A percentile compares a stretch with the other conserved stretches of the same genome.
phyloP scores from a whole-genome alignment of 2,113 vertebrate genomes.

The Osmerus eperlanus region DNA sequence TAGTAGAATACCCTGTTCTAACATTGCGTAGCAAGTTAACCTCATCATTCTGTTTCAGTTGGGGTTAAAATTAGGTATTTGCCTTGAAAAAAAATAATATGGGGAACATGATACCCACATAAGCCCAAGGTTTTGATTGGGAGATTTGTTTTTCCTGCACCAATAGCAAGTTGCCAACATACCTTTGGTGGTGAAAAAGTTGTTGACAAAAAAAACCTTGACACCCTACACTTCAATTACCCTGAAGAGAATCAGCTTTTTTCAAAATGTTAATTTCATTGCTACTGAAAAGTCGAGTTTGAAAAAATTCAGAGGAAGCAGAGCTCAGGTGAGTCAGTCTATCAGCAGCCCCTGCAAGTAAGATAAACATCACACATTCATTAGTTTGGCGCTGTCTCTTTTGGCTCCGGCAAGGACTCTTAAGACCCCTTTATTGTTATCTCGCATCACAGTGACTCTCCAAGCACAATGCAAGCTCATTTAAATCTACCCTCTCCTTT shows the following conservation, averaged over 20 bases:
- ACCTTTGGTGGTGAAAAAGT: no score
- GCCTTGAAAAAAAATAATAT: not conserved
- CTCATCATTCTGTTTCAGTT: not conserved
- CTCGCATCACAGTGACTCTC: slow-evolving; percentile 6
- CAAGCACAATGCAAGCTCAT: slow-evolving; percentile 17
- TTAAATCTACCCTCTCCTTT: slow-evolving; percentile 1
- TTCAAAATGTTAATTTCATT: not conserved
- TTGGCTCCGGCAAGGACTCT: not conserved
- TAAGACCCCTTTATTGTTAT: not conserved
- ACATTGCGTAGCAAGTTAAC: not conserved
- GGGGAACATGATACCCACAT: no score
- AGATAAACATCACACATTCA: slow-evolving; percentile 4
- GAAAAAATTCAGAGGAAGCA: not conserved
- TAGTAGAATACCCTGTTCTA: no score
- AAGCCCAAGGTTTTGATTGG: no score
- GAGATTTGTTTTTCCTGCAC: no score
- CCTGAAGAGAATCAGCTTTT: not conserved
- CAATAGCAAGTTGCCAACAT: no score
- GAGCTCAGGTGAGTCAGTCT: not conserved
- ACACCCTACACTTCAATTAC: no score
- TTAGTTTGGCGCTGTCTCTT: not conserved
- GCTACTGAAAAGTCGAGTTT: not conserved
- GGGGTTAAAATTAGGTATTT: not conserved
- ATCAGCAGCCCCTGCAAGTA: not conserved
- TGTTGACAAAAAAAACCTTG: no score